phyloP scores from a whole-genome alignment of 2,113 vertebrate genomes.

The Pluvialis apricaria region DNA sequence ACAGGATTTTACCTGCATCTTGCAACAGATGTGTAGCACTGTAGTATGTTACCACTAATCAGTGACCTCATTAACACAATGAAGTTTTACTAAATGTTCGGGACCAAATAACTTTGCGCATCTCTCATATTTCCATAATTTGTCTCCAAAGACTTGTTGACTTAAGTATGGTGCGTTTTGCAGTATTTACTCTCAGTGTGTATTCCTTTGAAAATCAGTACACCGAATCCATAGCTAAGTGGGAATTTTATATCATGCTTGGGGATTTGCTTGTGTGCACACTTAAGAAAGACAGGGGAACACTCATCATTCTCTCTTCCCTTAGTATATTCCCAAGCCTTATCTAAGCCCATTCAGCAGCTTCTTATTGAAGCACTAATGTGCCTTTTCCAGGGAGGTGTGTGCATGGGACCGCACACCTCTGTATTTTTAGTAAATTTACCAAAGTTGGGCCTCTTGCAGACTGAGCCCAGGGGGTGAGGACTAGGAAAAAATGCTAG shows the following conservation, averaged over 20 bases:
- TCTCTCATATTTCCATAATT: neutral
- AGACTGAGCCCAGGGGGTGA: neutral
- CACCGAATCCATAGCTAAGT: neutral
- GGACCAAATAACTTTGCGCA: neutral
- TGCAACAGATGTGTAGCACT: fast-evolving
- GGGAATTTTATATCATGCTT: neutral
- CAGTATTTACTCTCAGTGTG: too few species aligned
- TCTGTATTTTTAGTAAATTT: neutral
- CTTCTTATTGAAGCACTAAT: neutral
- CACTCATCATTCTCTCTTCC: neutral
- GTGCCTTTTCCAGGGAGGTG: neutral
- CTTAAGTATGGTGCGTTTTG: neutral
- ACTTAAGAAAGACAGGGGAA: neutral
- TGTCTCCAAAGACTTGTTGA: neutral
- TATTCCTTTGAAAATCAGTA: neutral
- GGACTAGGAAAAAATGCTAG: neutral
- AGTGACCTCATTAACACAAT: neutral
- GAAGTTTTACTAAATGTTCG: neutral
- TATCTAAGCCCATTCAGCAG: neutral
- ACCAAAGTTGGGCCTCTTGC: neutral
- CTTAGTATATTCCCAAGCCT: neutral
- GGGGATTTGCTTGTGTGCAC: neutral
- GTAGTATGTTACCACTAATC: neutral
- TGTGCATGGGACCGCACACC: neutral
- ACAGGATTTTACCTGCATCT: neutral